Evolutionary conservation across 2,888 invertebrate genomes (phyloP).

Genomic region (Chydorus sphaericus): DNA sequence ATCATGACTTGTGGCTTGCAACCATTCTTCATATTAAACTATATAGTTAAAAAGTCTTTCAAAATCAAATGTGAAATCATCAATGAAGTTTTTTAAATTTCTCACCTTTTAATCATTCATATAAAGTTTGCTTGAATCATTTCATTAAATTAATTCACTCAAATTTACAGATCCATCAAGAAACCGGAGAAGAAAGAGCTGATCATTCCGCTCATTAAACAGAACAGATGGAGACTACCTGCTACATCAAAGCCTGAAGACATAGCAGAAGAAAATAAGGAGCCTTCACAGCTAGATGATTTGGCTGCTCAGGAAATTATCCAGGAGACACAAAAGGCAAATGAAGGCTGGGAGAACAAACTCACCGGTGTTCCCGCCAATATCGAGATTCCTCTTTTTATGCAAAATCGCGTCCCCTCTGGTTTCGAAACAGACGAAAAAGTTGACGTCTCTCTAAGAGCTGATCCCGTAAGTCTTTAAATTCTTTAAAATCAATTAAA

Average conservation of each 20-base stretch:
- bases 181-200: constrained; percentile 22
- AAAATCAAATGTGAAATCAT: too few relatives aligned
- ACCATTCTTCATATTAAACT: too few relatives aligned
- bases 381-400: constrained; percentile 29
- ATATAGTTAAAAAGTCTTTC: too few relatives aligned
- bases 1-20: neutral
- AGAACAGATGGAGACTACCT: constrained; percentile 28
- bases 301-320: constrained; percentile 58
- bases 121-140: too few relatives aligned
- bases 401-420: constrained; percentile 32
- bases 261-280: constrained; percentile 26
- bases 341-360: constrained; percentile 18
- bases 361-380: constrained; percentile 9
- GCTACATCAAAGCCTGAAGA: constrained; percentile 37
- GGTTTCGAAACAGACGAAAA: constrained; percentile 34
- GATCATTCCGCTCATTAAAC: constrained; percentile 30
- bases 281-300: constrained; percentile 42
- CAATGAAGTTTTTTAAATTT: too few relatives aligned
- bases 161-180: neutral
- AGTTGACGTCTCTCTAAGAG: constrained; percentile 31
- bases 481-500: neutral
- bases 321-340: constrained; percentile 33
- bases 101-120: too few relatives aligned
- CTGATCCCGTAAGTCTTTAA: constrained; percentile 26
- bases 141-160: too few relatives aligned